phyloP scores from a whole-genome alignment of 2,113 vertebrate genomes.

The Egretta garzetta region DNA sequence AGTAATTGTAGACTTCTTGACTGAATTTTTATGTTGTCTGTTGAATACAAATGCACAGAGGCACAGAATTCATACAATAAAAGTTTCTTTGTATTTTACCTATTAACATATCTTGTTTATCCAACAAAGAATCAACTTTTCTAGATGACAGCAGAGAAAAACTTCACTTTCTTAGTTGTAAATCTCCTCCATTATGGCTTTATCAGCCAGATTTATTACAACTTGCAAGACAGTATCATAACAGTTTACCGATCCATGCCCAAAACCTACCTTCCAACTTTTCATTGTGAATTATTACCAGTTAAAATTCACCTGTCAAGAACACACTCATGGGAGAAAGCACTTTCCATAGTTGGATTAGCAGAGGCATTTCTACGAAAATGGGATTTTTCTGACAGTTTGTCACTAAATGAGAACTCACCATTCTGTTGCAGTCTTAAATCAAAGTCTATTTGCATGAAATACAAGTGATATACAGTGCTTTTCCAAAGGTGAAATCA shows the following conservation, averaged over 20 bases:
- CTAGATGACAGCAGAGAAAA: not conserved
- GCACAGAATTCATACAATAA: not conserved
- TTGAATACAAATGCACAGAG: not conserved
- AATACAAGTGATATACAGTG: not conserved
- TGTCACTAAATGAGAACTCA: not conserved
- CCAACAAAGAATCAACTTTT: not conserved
- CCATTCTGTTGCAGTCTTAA: not conserved
- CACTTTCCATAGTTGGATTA: not conserved
- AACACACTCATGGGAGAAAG: not conserved
- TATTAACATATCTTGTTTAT: not conserved
- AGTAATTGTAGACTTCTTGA: not conserved
- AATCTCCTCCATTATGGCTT: not conserved
- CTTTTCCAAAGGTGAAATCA: not conserved
- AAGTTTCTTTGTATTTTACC: not conserved
- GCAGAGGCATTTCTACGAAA: not conserved
- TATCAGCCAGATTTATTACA: not conserved
- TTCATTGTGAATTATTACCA: not conserved
- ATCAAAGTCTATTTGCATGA: not conserved
- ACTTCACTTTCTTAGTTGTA: not conserved
- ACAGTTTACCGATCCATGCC: not conserved
- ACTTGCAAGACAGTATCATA: not conserved
- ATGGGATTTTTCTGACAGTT: not conserved
- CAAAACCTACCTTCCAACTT: not conserved
- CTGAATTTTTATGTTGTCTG: not conserved
- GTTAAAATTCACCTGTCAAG: not conserved